These are phyloP conservation scores for Chymomyza procnemis DNA, from an alignment of 2,888 invertebrate genomes.

Conservation along the genomic window DNA sequence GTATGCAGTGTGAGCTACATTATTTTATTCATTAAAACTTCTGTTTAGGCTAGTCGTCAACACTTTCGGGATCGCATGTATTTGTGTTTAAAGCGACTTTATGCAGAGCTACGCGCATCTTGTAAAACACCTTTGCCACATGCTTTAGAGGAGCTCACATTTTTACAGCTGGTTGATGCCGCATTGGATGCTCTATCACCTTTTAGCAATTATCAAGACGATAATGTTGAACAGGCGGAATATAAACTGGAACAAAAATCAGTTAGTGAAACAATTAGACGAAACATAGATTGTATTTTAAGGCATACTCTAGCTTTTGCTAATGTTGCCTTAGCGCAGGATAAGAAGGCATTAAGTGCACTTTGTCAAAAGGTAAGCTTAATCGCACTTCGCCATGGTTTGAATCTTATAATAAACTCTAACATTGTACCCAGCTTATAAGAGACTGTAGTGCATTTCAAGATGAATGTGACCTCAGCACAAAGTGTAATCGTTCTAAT, in stretches of 20 bases:
- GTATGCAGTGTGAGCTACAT: background rate
- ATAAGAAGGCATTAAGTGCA: conserved; percentile 75
- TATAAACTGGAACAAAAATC: conserved; percentile 3
- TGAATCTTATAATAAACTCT: background rate
- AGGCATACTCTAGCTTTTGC: conserved; percentile 76
- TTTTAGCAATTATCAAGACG: conserved; percentile 61
- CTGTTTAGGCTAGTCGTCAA: conserved; percentile 65
- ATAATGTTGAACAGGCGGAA: conserved; percentile 6
- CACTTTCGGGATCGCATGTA: conserved; percentile 76
- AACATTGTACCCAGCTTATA: conserved; percentile 51
- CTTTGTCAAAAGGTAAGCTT: conserved; percentile 73
- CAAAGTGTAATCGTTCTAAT: conserved; percentile 50
- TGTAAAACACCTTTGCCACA: background rate
- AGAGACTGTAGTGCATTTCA: conserved; percentile 74
- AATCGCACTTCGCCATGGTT: background rate
- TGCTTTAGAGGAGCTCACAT: conserved; percentile 56
- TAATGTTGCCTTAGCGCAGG: conserved; percentile 73
- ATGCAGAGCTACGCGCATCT: conserved; percentile 2
- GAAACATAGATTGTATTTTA: conserved; percentile 66
- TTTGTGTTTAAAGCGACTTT: conserved; percentile 73
- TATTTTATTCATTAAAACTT: background rate
- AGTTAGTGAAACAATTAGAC: conserved; percentile 67
- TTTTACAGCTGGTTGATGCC: conserved; percentile 68
- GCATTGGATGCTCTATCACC: conserved; percentile 64
- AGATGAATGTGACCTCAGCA: conserved; percentile 59